Conservation (phyloP, 2,113 vertebrate species). For the Mystacornis crossleyi region DNA sequence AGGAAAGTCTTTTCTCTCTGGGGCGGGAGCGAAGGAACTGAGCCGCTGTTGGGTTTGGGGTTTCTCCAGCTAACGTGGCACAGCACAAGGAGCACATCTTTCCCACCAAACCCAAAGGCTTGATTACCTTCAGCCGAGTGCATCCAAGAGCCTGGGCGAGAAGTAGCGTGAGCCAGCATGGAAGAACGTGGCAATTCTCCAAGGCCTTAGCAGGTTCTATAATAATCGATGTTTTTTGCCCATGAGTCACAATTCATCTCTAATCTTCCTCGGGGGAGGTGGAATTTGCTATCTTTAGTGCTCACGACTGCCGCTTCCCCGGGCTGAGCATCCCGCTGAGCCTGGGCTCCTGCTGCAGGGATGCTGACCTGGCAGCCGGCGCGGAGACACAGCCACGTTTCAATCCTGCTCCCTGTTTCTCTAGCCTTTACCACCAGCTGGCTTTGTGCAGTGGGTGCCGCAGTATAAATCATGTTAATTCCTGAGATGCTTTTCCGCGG, state of each 20-base stretch:
- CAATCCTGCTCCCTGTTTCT: neutral
- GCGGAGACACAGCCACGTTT: accelerated
- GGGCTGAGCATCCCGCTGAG: neutral
- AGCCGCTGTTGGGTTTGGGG: neutral
- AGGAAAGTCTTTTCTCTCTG: neutral
- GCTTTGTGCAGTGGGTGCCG: conserved; percentile 28
- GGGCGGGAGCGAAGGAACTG: neutral
- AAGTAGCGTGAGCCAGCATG: neutral
- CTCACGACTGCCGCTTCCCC: neutral
- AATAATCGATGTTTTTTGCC: conserved; percentile 3
- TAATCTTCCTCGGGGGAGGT: neutral
- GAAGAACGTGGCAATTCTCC: neutral
- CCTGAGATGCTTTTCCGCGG: conserved; percentile 44
- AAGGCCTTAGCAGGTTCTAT: neutral
- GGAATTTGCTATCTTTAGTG: conserved; percentile 33
- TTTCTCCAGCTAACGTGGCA: neutral
- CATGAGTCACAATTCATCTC: conserved; percentile 35
- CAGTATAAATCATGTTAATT: conserved; percentile 64
- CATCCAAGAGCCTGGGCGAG: neutral
- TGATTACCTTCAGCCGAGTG: neutral
- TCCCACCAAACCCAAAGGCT: neutral
- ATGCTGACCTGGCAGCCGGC: neutral
- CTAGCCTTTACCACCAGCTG: neutral
- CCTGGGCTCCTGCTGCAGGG: neutral
- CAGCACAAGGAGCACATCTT: neutral